Percentiles rank a stretch among this genome's conserved stretches.
Evolutionary conservation across 2,113 vertebrate genomes (phyloP).

Genomic region (Coturnix japonica): DNA sequence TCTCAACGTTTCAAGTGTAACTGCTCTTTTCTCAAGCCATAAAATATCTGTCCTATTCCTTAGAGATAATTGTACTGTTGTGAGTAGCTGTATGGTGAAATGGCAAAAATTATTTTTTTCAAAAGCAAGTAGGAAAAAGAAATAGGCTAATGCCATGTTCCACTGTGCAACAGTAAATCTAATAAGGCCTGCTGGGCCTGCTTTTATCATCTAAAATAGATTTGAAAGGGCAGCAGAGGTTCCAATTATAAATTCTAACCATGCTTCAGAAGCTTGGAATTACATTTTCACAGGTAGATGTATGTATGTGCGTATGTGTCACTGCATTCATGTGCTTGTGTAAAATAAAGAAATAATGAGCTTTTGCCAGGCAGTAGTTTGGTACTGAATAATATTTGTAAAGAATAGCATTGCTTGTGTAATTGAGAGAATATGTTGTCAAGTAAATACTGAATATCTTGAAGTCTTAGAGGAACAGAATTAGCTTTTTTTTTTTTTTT

Average conservation of each 20-base stretch:
- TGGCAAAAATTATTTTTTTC: slow-evolving; percentile 41
- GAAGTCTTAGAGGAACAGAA: not conserved
- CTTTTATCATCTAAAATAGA: slow-evolving; percentile 61
- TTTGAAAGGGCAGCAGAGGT: slow-evolving; percentile 50
- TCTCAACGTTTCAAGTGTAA: not conserved
- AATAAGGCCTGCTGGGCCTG: slow-evolving; percentile 56
- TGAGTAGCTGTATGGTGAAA: slow-evolving; percentile 20
- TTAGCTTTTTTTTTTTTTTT: not conserved
- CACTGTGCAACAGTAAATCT: slow-evolving; percentile 43
- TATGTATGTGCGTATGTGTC: not conserved
- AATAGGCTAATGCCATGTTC: slow-evolving; percentile 27
- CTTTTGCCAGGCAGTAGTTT: not conserved
- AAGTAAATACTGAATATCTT: not conserved
- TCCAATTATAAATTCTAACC: slow-evolving; percentile 20
- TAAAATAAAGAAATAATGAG: not conserved
- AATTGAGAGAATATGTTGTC: not conserved
- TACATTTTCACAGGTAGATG: not conserved
- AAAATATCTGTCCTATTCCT: not conserved
- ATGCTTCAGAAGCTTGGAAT: slow-evolving; percentile 23
- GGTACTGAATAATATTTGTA: not conserved
- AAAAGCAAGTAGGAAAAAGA: slow-evolving; percentile 10
- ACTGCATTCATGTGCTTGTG: not conserved
- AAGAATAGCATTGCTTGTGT: not conserved
- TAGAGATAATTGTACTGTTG: not conserved
- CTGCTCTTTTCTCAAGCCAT: not conserved